phyloP scores from a whole-genome alignment of 2,888 invertebrate genomes.

The Drosophila bunnanda region DNA sequence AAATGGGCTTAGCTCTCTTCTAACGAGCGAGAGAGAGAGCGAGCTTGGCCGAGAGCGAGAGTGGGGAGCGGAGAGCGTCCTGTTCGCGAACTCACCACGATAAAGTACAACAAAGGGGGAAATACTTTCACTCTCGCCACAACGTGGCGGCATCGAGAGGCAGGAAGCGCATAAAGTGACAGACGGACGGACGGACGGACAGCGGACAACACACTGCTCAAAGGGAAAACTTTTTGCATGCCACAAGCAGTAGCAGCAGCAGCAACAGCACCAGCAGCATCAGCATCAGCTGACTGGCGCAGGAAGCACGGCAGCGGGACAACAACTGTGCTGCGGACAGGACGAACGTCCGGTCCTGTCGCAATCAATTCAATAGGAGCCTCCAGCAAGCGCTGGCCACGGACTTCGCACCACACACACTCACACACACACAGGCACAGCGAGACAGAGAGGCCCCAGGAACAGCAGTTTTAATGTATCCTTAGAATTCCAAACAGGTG shows the following conservation, averaged over 20 bases:
- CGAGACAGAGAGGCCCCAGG: slow-evolving; percentile 39
- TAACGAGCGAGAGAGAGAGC: slow-evolving; percentile 20
- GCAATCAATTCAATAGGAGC: slow-evolving; percentile 65
- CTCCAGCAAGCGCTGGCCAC: slow-evolving; percentile 62
- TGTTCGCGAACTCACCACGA: slow-evolving; percentile 58
- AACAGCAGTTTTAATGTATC: slow-evolving; percentile 77
- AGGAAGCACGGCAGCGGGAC: slow-evolving; percentile 66
- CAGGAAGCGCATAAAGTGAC: slow-evolving; percentile 78
- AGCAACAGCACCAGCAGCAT: slow-evolving; percentile 33
- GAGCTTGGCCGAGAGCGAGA: slow-evolving; percentile 18
- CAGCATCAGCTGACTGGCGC: slow-evolving; percentile 72
- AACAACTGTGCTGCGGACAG: slow-evolving; percentile 48
- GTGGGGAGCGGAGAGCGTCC: slow-evolving; percentile 34
- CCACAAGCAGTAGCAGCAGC: slow-evolving; percentile 47
- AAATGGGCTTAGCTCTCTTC: slow-evolving; percentile 46
- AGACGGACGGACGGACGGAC: slow-evolving; percentile 52
- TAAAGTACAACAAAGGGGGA: slow-evolving; percentile 37
- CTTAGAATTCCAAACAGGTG: slow-evolving; percentile 80
- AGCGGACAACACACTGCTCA: slow-evolving; percentile 28
- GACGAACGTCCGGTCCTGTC: slow-evolving; percentile 61
- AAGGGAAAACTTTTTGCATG: slow-evolving; percentile 50
- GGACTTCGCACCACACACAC: slow-evolving; percentile 57
- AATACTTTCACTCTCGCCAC: slow-evolving; percentile 75
- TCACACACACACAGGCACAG: slow-evolving; percentile 31
- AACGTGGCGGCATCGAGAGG: slow-evolving; percentile 73